Conservation (phyloP, 2,888 invertebrate species). For the Geophilus truncorum region DNA sequence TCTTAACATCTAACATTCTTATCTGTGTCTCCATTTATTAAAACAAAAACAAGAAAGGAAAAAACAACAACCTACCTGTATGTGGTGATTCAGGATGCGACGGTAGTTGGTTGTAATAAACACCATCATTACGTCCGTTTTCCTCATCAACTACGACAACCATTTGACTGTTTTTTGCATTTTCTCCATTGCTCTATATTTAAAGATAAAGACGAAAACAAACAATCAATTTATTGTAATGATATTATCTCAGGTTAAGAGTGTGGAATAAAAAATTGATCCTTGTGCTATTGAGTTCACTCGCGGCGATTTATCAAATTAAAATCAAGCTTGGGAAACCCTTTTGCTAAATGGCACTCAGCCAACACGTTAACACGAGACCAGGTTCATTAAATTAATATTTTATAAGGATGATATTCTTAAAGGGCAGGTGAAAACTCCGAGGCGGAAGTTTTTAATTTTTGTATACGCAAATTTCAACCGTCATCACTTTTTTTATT, state of each 20-base stretch:
- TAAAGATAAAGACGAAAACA: not conserved
- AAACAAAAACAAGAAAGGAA: too few species aligned
- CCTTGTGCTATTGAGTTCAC: not conserved
- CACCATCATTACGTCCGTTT: not conserved
- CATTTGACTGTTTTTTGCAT: not conserved
- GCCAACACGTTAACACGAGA: constrained; percentile 17
- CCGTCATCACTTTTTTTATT: too few species aligned
- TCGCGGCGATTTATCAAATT: not conserved
- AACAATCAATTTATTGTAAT: too few species aligned
- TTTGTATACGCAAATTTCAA: too few species aligned
- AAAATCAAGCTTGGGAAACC: constrained; percentile 6
- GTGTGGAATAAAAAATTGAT: not conserved
- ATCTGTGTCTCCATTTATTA: too few species aligned
- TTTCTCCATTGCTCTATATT: not conserved
- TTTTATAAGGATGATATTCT: not conserved
- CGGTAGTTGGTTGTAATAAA: not conserved
- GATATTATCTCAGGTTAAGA: too few species aligned
- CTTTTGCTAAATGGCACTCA: not conserved
- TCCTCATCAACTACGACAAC: not conserved
- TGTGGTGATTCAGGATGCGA: not conserved
- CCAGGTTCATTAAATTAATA: not conserved
- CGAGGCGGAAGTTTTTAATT: too few species aligned
- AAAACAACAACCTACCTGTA: not conserved
- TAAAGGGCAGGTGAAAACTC: not conserved
- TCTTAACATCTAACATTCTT: too few species aligned